These are phyloP conservation scores for Ectobius pallidus DNA, from an alignment of 2,888 invertebrate genomes.

Conservation along the genomic window DNA sequence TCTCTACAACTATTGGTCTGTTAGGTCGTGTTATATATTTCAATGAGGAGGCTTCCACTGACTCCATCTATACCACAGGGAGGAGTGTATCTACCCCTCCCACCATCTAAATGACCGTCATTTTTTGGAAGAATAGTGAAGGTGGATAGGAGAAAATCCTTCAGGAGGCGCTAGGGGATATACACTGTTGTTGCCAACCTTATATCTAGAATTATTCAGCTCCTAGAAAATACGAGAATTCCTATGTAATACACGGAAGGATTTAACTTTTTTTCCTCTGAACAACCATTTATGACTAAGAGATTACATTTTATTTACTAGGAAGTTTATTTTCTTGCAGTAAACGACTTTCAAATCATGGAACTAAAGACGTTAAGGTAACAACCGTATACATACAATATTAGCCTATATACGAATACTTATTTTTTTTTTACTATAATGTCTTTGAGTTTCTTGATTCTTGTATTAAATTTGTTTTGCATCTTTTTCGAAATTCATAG, in stretches of 20 bases:
- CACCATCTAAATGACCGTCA: slow-evolving; percentile 13
- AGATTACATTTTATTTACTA: too few relatives aligned
- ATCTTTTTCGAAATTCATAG: too few relatives aligned
- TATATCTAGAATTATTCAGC: not conserved
- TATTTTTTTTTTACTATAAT: too few relatives aligned
- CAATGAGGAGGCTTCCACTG: not conserved
- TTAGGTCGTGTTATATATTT: slow-evolving; percentile 20
- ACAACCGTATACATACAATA: too few relatives aligned
- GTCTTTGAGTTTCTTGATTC: too few relatives aligned
- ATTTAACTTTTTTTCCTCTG: not conserved
- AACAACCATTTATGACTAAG: not conserved
- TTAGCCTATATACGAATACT: too few relatives aligned
- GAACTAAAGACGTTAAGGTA: too few relatives aligned
- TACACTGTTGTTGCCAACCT: not conserved
- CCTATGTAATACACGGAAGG: not conserved
- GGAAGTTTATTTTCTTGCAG: too few relatives aligned
- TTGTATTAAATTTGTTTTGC: too few relatives aligned
- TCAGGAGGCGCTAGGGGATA: not conserved
- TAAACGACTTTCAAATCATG: too few relatives aligned
- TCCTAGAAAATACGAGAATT: not conserved
- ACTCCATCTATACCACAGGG: not conserved
- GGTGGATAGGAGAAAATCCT: not conserved
- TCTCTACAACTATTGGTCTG: slow-evolving; percentile 22
- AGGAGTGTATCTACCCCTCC: slow-evolving; percentile 2
- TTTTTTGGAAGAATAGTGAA: slow-evolving; percentile 18